Conservation (phyloP, 1,140 invertebrate species). For the Contarinia nasturtii region DNA sequence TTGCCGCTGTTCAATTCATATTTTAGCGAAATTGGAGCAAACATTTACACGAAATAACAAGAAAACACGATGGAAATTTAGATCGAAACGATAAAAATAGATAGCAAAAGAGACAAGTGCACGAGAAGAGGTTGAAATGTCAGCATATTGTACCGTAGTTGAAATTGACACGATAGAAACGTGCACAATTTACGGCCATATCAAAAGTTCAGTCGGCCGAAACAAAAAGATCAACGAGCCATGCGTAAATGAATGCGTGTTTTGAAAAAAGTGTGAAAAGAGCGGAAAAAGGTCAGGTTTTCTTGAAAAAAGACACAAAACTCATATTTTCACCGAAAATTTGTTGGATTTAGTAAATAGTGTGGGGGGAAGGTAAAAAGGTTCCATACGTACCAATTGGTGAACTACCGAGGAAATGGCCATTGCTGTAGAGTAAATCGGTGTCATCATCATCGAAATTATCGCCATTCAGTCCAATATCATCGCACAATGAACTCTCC, state of each 20-base stretch:
- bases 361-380: too few species aligned
- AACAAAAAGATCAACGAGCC: too few species aligned
- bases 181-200: too few species aligned
- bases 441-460: neutral
- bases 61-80: neutral
- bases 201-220: too few species aligned
- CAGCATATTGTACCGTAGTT: slow-evolving; percentile 6
- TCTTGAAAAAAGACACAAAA: too few species aligned
- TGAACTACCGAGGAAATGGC: slow-evolving; percentile 17
- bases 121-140: neutral
- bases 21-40: neutral
- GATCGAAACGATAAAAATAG: neutral
- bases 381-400: slow-evolving; percentile 18
- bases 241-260: too few species aligned
- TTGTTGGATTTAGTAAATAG: too few species aligned
- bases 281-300: too few species aligned
- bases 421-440: neutral
- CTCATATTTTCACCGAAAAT: too few species aligned
- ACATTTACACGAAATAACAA: neutral
- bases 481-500: slow-evolving; percentile 40
- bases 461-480: slow-evolving; percentile 26
- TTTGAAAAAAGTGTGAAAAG: too few species aligned
- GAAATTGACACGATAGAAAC: neutral
- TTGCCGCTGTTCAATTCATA: neutral
- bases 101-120: neutral